Percentiles rank a stretch among this genome's conserved stretches.
phyloP scores from a whole-genome alignment of 2,797 vertebrate genomes.

The Potorous gilbertii region DNA sequence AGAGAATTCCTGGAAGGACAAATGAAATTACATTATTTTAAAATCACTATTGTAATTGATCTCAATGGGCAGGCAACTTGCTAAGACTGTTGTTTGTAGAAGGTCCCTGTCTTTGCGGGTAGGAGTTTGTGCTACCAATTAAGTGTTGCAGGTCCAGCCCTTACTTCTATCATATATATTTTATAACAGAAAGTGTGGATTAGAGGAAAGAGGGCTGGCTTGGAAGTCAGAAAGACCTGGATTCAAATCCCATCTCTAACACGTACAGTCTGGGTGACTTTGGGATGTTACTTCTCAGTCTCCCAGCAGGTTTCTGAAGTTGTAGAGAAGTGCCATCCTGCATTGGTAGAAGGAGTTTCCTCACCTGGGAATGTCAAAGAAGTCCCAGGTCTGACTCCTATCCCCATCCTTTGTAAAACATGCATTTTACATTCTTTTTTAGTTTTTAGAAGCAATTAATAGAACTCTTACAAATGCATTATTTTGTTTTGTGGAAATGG shows the following conservation, averaged over 20 bases:
- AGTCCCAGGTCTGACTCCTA: too few species aligned
- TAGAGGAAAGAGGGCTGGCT: neutral
- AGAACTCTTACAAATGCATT: neutral
- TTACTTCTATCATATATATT: too few species aligned
- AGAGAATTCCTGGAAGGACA: neutral
- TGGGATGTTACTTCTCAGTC: neutral
- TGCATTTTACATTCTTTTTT: neutral
- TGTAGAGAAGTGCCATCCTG: neutral
- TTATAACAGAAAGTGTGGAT: neutral
- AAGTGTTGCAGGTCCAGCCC: neutral
- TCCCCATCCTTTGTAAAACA: neutral
- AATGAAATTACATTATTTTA: constrained; percentile 15
- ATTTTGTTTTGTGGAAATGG: neutral
- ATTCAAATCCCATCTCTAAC: neutral
- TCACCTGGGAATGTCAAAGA: neutral
- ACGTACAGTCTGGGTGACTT: neutral
- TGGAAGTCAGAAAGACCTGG: constrained; percentile 4
- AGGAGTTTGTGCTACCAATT: neutral
- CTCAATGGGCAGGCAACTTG: neutral
- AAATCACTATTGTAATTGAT: constrained; percentile 10
- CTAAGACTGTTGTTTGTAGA: constrained; percentile 23
- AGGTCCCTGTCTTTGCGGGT: neutral
- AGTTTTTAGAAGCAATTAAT: neutral
- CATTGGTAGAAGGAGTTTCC: neutral
- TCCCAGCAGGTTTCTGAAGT: neutral